phyloP scores from a whole-genome alignment of 2,113 vertebrate genomes.

The Trinectes maculatus region DNA sequence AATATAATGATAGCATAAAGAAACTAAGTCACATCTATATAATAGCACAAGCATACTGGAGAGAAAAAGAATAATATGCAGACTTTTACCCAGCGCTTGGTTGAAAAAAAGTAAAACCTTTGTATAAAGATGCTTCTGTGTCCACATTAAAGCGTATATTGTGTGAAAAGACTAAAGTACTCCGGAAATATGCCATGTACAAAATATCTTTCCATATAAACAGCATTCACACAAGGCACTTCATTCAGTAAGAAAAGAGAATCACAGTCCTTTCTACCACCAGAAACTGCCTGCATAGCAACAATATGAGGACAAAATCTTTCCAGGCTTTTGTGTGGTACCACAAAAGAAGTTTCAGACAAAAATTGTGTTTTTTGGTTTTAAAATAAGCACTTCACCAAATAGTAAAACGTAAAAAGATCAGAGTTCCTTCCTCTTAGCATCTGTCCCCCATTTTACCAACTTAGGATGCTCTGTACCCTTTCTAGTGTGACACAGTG shows the following conservation, averaged over 20 bases:
- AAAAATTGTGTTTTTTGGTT: slow-evolving; percentile 74
- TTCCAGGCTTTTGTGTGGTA: slow-evolving; percentile 58
- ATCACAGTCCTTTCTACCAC: slow-evolving; percentile 90
- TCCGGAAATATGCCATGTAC: slow-evolving; percentile 91
- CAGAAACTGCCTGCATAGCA: slow-evolving; percentile 89
- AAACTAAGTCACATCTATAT: slow-evolving; percentile 73
- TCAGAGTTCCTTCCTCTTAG: slow-evolving; percentile 76
- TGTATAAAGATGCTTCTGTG: slow-evolving; percentile 81
- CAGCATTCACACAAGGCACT: slow-evolving; percentile 99
- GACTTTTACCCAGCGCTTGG: slow-evolving; percentile 75
- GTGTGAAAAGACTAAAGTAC: slow-evolving; percentile 91
- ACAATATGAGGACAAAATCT: slow-evolving; percentile 75
- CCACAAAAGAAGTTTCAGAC: slow-evolving; percentile 61
- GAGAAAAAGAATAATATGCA: slow-evolving; percentile 64
- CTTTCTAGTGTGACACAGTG: slow-evolving; percentile 65
- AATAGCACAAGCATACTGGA: slow-evolving; percentile 72
- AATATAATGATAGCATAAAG: slow-evolving; percentile 63
- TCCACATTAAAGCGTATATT: slow-evolving; percentile 88
- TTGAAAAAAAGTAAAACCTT: slow-evolving; percentile 78
- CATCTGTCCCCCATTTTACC: slow-evolving; percentile 63
- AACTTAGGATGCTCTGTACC: slow-evolving; percentile 36
- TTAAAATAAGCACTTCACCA: slow-evolving; percentile 81
- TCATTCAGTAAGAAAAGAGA: slow-evolving; percentile 88
- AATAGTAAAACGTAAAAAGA: slow-evolving; percentile 81
- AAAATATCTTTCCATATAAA: slow-evolving; percentile 94